phyloP scores from a whole-genome alignment of 2,113 vertebrate genomes.

The Monopterus albus region DNA sequence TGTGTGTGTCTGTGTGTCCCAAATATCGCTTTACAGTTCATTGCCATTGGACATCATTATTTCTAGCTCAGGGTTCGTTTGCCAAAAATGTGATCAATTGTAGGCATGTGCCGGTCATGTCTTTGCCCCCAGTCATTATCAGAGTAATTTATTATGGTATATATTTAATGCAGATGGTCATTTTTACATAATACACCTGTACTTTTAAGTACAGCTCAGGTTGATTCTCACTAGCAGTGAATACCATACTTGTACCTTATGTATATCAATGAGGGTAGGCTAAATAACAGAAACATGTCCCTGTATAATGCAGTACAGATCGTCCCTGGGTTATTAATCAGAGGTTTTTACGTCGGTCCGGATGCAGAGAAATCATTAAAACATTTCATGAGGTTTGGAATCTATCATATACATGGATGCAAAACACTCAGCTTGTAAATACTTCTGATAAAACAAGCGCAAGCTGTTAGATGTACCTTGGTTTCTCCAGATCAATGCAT shows the following conservation, averaged over 20 bases:
- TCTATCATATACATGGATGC: no score
- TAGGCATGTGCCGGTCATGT: constrained; percentile 27
- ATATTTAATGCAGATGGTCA: no score
- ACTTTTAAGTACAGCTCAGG: not conserved
- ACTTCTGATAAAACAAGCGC: no score
- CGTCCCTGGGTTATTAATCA: no score
- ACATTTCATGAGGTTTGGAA: no score
- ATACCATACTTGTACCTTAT: not conserved
- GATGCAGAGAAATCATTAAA: no score
- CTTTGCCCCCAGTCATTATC: constrained; percentile 4
- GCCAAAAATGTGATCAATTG: constrained; percentile 52
- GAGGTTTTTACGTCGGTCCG: no score
- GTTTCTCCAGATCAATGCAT: not conserved
- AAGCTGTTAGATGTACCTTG: no score
- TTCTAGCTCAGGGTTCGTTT: constrained; percentile 11
- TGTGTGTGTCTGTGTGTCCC: constrained; percentile 33
- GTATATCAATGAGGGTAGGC: no score
- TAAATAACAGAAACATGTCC: no score
- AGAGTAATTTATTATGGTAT: not conserved
- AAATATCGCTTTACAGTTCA: constrained; percentile 55
- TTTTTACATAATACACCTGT: constrained; percentile 13
- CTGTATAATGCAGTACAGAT: no score
- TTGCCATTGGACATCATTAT: constrained; percentile 34
- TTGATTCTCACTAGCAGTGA: not conserved
- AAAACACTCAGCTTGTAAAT: no score